These are phyloP conservation scores for Hirtodrosophila cameraria DNA, from an alignment of 2,888 invertebrate species.

Conservation along the genomic window DNA sequence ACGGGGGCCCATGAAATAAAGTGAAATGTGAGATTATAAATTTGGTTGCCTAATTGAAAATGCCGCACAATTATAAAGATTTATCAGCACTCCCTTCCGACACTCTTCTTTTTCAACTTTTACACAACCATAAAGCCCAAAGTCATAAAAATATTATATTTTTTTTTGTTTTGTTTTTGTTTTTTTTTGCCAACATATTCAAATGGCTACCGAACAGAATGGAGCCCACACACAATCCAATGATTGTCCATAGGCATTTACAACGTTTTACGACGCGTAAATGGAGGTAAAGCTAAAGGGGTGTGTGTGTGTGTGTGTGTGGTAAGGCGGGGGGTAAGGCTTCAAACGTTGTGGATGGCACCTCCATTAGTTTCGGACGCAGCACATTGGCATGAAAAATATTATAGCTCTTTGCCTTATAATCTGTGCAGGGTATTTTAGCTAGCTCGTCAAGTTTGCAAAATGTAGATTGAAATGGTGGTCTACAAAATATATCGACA, in stretches of 20 bases:
- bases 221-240: slow-evolving; percentile 46
- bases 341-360: slow-evolving; percentile 35
- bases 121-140: slow-evolving; percentile 47
- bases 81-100: slow-evolving; percentile 47
- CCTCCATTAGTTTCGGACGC: slow-evolving; percentile 52
- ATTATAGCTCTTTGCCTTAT: background rate
- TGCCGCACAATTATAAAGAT: slow-evolving; percentile 61
- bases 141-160: slow-evolving; percentile 46
- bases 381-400: slow-evolving; percentile 15
- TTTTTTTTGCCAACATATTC: slow-evolving; percentile 40
- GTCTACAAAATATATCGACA: too few relatives aligned
- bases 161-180: too few relatives aligned
- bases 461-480: too few relatives aligned
- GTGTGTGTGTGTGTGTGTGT: background rate
- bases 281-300: slow-evolving; percentile 10
- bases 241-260: slow-evolving; percentile 45
- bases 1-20: slow-evolving; percentile 1
- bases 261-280: slow-evolving; percentile 56
- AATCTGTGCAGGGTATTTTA: background rate
- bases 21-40: slow-evolving; percentile 54
- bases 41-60: slow-evolving; percentile 62
- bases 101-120: background rate
- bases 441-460: background rate
- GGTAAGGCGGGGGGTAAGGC: background rate
- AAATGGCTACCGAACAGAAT: slow-evolving; percentile 61